These are phyloP conservation scores for Leptobrachium ailaonicum DNA, from an alignment of 2,113 vertebrate genomes.

Conservation along the genomic window DNA sequence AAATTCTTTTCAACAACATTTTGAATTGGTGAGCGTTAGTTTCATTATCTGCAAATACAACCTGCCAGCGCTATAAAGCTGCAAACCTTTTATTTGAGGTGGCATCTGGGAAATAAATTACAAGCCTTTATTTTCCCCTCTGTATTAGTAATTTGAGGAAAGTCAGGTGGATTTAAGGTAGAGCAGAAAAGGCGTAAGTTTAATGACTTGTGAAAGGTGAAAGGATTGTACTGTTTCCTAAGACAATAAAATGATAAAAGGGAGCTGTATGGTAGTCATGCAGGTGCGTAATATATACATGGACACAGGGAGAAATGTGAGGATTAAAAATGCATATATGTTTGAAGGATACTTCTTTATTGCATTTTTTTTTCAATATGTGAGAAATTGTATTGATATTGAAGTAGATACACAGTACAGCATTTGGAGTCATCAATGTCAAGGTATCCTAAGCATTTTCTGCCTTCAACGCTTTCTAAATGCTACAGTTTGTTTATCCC, in stretches of 20 bases:
- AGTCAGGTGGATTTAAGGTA: slow-evolving; percentile 22
- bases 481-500: too few relatives aligned
- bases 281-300: not conserved
- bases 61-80: slow-evolving; percentile 12
- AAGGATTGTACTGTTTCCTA: slow-evolving; percentile 25
- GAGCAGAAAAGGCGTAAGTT: slow-evolving; percentile 23
- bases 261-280: not conserved
- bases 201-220: slow-evolving; percentile 47
- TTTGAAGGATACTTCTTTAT: too few relatives aligned
- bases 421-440: too few relatives aligned
- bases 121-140: slow-evolving; percentile 28
- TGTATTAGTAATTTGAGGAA: slow-evolving; percentile 36
- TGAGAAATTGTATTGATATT: too few relatives aligned
- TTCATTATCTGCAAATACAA: slow-evolving; percentile 46
- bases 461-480: too few relatives aligned
- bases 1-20: slow-evolving; percentile 32
- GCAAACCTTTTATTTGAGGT: slow-evolving; percentile 33
- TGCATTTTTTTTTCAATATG: too few relatives aligned
- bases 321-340: too few relatives aligned
- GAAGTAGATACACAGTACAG: too few relatives aligned
- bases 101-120: slow-evolving; percentile 42
- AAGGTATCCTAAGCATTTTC: too few relatives aligned
- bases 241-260: slow-evolving; percentile 9
- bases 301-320: too few relatives aligned
- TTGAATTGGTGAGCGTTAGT: slow-evolving; percentile 21